A percentile compares a stretch with the other conserved stretches of the same genome.
Conservation (phyloP, 2,113 vertebrate species). For the Semnornis frantzii region DNA sequence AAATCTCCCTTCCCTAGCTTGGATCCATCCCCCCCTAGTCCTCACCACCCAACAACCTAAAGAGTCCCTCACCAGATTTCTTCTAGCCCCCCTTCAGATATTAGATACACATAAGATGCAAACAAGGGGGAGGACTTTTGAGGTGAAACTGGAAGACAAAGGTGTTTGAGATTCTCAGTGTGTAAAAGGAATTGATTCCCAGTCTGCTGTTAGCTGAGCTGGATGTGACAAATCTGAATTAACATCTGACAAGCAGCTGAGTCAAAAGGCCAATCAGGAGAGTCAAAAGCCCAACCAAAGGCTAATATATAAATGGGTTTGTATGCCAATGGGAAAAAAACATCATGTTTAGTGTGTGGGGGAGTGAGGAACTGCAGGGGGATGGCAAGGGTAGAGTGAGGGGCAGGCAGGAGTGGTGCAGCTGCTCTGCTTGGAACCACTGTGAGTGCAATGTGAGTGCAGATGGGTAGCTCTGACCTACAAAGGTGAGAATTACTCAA, state of each 20-base stretch:
- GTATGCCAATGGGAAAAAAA: neutral
- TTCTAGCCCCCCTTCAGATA: too few species aligned
- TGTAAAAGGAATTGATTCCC: neutral
- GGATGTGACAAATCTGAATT: neutral
- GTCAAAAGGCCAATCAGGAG: neutral
- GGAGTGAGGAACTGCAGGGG: neutral
- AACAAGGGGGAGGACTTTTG: neutral
- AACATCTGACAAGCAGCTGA: neutral
- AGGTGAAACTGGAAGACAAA: neutral
- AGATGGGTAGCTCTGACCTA: neutral
- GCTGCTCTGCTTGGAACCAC: neutral
- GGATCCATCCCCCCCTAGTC: too few species aligned
- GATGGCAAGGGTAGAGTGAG: neutral
- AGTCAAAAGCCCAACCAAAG: slow-evolving; percentile 3
- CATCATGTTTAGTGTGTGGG: neutral
- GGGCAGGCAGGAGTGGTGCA: neutral
- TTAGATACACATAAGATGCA: accelerated
- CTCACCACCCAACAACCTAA: too few species aligned
- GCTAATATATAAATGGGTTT: neutral
- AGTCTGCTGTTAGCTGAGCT: neutral
- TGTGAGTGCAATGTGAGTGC: accelerated
- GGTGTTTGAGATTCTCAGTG: neutral
- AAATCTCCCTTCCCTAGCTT: too few species aligned
- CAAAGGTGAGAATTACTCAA: neutral
- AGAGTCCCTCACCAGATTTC: too few species aligned